Base-by-base conservation (phyloP, 2,888 invertebrate genomes). In the Entomobrya proxima region DNA sequence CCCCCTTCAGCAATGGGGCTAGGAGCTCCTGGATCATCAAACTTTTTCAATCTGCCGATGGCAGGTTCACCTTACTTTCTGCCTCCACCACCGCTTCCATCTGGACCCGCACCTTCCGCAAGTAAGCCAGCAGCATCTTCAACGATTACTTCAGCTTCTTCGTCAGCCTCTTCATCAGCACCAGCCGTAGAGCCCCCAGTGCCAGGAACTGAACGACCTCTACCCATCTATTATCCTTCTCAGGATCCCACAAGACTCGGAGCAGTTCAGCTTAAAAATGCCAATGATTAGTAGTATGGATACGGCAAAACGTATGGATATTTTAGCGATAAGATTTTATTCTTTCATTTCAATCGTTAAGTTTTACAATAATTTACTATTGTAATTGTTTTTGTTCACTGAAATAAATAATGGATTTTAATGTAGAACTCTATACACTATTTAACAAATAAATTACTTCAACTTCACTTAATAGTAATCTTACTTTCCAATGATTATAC, bases 181-280 rank as follows among this genome's bases (percentile, higher is more conserved):
- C 85, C 85, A 7, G 30, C 92, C 92, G 88, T 91, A 92, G 89
- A 91, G 92, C 47, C 92, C 91, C 58, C 92, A 91, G 61, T 91
- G 91, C 88, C 90, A 90, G 89, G 88, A 58, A 89, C 86, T 9
- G 89, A 87, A 79, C 90, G 91, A 35, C 92, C 92, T 9, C 86
- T 91, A 44, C 91, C 91, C 1, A 91, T 91, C 30, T 98, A 98
- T 92, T 99, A 99, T 93, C 98, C 99, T 3, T 98, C 98, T 91
- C 99, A 99, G 92, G 99, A 99, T 93, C 99, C 99, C 0, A 95
- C 96, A 50, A 93, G 98, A 35, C 94, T 98, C 92, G 98, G 98
- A 0, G 89, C 89, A 7, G 88, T 89, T 32, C 89, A 89, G 64
- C 50, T 89, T 2, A 88, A 88, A 80, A 87, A 85, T 35, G 30